Conservation (phyloP, 2,888 invertebrate species). For the Physocephala rufipes region DNA sequence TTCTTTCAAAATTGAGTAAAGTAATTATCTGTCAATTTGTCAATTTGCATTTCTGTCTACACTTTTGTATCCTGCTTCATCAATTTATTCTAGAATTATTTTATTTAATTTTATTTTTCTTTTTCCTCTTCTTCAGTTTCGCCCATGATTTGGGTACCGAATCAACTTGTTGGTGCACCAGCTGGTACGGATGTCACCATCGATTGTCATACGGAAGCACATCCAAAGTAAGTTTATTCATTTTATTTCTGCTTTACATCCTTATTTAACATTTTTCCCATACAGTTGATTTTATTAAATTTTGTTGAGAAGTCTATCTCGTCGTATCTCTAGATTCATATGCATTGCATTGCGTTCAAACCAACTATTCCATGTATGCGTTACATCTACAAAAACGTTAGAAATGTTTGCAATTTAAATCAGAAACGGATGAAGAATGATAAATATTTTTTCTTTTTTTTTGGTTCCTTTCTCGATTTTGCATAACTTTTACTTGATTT, state of each 20-base stretch:
- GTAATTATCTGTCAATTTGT: too few relatives aligned
- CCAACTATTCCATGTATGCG: too few relatives aligned
- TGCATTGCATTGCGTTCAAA: background rate
- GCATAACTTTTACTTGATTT: constrained; percentile 13
- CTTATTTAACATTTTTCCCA: constrained; percentile 21
- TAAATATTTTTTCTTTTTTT: too few relatives aligned
- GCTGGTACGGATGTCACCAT: constrained; percentile 90
- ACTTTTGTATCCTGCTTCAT: too few relatives aligned
- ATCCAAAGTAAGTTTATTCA: constrained; percentile 70
- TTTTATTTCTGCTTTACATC: constrained; percentile 26
- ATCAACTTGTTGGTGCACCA: constrained; percentile 91
- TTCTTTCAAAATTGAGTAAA: too few relatives aligned
- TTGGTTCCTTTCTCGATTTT: background rate
- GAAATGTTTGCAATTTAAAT: too few relatives aligned
- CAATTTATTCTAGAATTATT: too few relatives aligned
- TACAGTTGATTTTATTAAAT: constrained; percentile 34
- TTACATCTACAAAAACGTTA: too few relatives aligned
- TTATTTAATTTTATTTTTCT: background rate
- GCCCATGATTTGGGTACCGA: constrained; percentile 94
- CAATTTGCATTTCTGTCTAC: too few relatives aligned
- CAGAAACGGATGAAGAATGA: too few relatives aligned
- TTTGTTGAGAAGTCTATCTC: background rate
- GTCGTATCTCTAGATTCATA: too few relatives aligned
- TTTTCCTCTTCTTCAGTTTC: constrained; percentile 71
- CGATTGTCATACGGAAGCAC: constrained; percentile 92